Evolutionary conservation across 2,797 vertebrate genomes (phyloP).

Genomic region (Mastacembelus armatus): DNA sequence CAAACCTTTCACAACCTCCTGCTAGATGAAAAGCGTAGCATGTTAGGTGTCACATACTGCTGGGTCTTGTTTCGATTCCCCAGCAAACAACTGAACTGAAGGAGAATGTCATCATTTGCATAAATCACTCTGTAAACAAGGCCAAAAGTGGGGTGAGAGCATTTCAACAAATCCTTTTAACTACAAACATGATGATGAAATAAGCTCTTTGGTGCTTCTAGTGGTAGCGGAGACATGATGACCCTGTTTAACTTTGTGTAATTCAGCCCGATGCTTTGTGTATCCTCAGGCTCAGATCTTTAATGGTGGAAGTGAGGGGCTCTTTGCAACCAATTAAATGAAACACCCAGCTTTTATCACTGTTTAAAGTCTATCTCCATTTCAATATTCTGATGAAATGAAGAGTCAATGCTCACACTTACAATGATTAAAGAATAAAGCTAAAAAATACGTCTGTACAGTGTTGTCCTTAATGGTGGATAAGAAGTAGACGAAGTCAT

Average conservation of each 20-base stretch:
- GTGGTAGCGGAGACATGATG: constrained; percentile 38
- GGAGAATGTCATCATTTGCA: constrained; percentile 46
- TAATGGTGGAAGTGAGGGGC: constrained; percentile 59
- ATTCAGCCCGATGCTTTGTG: constrained; percentile 36
- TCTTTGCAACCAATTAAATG: constrained; percentile 72
- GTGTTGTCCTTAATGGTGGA: neutral
- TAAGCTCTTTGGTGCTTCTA: constrained; percentile 30
- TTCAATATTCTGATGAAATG: constrained; percentile 61
- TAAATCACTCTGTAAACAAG: constrained; percentile 56
- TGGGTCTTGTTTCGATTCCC: constrained; percentile 41
- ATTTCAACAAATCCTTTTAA: constrained; percentile 58
- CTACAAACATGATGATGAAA: constrained; percentile 58
- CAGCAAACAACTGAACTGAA: constrained; percentile 37
- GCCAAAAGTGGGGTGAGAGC: constrained; percentile 36
- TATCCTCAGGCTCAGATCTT: constrained; percentile 55
- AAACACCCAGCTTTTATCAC: constrained; percentile 56
- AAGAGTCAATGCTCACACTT: constrained; percentile 35
- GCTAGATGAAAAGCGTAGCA: constrained; percentile 24
- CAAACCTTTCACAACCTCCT: constrained; percentile 33
- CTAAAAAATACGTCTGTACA: neutral
- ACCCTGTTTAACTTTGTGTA: constrained; percentile 56
- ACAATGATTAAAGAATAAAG: constrained; percentile 1
- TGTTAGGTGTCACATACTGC: constrained; percentile 54
- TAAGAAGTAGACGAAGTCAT: neutral
- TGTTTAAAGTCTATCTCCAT: constrained; percentile 29